Evolutionary conservation across 2,888 invertebrate species (phyloP).

Genomic region (Rhogogaster chlorosoma): DNA sequence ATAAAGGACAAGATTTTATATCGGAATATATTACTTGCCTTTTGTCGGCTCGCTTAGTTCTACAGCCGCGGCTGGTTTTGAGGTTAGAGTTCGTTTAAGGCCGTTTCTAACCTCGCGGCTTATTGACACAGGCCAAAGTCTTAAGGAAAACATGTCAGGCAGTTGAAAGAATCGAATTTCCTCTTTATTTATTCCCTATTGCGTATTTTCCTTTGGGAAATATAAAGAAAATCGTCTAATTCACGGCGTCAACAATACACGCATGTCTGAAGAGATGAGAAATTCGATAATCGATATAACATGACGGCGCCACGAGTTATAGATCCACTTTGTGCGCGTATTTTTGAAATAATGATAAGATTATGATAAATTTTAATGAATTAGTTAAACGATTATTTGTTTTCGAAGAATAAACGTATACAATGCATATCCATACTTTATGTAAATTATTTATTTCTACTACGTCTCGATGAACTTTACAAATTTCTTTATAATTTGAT

Average conservation of each 20-base stretch:
- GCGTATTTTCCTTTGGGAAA: not conserved
- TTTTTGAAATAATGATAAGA: not conserved
- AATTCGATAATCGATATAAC: not conserved
- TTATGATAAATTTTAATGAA: not conserved
- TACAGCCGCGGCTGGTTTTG: slow-evolving; percentile 27
- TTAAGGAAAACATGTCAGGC: slow-evolving; percentile 53
- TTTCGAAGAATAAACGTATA: not conserved
- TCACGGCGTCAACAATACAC: not conserved
- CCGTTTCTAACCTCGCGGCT: slow-evolving; percentile 34
- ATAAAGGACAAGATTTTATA: not conserved
- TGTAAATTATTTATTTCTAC: slow-evolving; percentile 45
- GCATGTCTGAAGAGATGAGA: not conserved
- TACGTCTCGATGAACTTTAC: slow-evolving; percentile 26
- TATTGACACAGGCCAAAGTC: slow-evolving; percentile 54
- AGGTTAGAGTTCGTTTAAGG: slow-evolving; percentile 36
- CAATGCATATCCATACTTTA: not conserved
- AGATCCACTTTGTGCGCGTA: not conserved
- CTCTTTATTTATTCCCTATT: not conserved
- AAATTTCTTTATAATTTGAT: slow-evolving; percentile 34
- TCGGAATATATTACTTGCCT: slow-evolving; percentile 15
- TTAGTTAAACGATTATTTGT: too few species aligned
- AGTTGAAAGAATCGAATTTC: not conserved
- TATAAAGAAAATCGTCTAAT: not conserved
- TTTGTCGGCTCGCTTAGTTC: not conserved
- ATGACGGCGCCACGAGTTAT: not conserved